Evolutionary conservation across 2,113 vertebrate genomes (phyloP), one percentile per base, ranked within the genome.

Genomic region (Crotalus horridus): DNA sequence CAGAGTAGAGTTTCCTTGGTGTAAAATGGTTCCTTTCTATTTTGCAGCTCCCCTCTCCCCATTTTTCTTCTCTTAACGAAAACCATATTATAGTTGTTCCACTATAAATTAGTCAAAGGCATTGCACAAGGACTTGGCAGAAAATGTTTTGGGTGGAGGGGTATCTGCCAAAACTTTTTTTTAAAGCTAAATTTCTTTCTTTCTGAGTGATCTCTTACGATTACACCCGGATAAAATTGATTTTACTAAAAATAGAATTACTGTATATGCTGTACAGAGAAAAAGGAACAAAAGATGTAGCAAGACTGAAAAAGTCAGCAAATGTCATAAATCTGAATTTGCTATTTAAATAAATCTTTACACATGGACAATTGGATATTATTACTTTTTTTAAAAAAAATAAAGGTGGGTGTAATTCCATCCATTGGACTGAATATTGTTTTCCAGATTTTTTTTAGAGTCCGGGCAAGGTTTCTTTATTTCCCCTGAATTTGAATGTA

Each of bases 341-440:
- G 21, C 39, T 74, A n/a, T 81, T 93, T 88, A 21, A 88, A 58
- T 56, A 24, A 26, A 81, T 59, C 56, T 93, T 81, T 48, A 89
- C 3, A 15, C 54, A 89, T 29, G 89, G n/a, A 3, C 11, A 58
- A 85, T 43, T 23, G 39, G 48, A 85, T 85, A 89, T 26, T 88
- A 43, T 69, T 81, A 53, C 12, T 48, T 91, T 56, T 90, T 87
- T n/a, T 4, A 21, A 56, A 56, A 56, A 61, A 61, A 93, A 69
- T 59, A 81, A 91, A 21, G 64, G 61, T 69, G 56, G 21, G 85
- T 7, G 59, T 85, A 85, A 81, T 13, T 85, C 43, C 53, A 93
- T 93, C 46, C 74, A 93, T 87, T 56, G 86, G 51, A 26, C 55
- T 23, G 43, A 81, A 90, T 90, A 64, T 93, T 93, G 92, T 54